Evolutionary conservation across 1,140 invertebrate genomes (phyloP), one percentile per base, ranked within the genome.

Genomic region (Patella vulgata): DNA sequence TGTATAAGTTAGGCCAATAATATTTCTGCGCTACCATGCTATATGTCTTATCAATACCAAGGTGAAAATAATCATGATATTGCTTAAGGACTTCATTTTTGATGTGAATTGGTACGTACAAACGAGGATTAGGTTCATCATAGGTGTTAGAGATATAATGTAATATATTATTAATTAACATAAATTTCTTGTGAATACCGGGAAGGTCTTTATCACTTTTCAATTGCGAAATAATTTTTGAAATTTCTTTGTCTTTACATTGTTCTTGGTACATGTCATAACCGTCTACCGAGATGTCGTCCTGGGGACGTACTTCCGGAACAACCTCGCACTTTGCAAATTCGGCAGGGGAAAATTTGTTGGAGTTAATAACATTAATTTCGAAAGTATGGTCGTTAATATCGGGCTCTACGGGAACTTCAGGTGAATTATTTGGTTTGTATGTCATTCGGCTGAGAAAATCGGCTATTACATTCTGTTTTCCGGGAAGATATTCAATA

Each of bases 101-200:
- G 3, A 54, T 21, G 2, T 36, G 31, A n/a, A 1, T 25, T 5
- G 52, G 52, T 5, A 54, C 21, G 27, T 54, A 54, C 19, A 54
- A 9, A 5, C 52, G 33, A 1, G 33, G 8, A 3, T n/a, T 5
- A 8, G 52, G 52, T 9, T 54, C 30, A 36, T 39, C 52, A 11
- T 54, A 55, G 25, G 43, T 8, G 3, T 66, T 46, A 3, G 50
- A 58, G 8, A 70, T 54, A 28, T 54, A 70, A 47, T 70, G 66
- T 1, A 70, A 39, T 28, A 63, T 9, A 8, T 62, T 50, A 28
- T 70, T 46, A 12, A 70, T 27, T 12, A 70, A 0, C 3, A 70
- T 48, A 23, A 56, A 59, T 19, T 31, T 33, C 12, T 54, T 48
- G 55, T 54, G 1, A 14, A 19, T 48, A 56, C 55, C 1, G 31